phyloP scores from a whole-genome alignment of 2,888 invertebrate genomes.

The Himalopsyche anomala region DNA sequence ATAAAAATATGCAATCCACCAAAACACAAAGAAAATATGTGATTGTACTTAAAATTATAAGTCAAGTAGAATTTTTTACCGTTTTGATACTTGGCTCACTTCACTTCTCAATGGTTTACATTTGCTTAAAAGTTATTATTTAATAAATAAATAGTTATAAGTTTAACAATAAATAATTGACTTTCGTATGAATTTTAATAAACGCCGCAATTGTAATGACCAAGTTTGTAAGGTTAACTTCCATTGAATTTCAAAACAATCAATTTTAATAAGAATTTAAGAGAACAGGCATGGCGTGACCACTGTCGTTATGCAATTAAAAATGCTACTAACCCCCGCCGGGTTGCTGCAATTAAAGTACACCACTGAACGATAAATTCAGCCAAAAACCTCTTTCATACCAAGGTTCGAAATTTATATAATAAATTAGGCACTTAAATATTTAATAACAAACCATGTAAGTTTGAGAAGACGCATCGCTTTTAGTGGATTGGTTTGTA shows the following conservation, averaged over 20 bases:
- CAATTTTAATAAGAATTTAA: slow-evolving; percentile 34
- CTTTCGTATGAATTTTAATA: too few relatives aligned
- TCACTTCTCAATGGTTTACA: too few relatives aligned
- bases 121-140: too few relatives aligned
- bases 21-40: too few relatives aligned
- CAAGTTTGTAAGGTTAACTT: not conserved
- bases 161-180: too few relatives aligned
- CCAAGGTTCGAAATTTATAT: slow-evolving; percentile 36
- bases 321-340: slow-evolving; percentile 48
- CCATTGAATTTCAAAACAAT: not conserved
- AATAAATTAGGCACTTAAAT: slow-evolving; percentile 35
- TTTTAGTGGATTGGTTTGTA: too few relatives aligned
- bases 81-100: too few relatives aligned
- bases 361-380: slow-evolving; percentile 38
- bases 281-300: slow-evolving; percentile 50
- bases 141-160: too few relatives aligned
- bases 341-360: slow-evolving; percentile 46
- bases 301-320: slow-evolving; percentile 55
- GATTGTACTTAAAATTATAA: too few relatives aligned
- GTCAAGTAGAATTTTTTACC: too few relatives aligned
- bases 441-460: slow-evolving; percentile 37
- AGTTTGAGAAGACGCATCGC: not conserved
- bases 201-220: too few relatives aligned
- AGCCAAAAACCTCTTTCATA: slow-evolving; percentile 40
- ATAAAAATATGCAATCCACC: too few relatives aligned